phyloP scores from a whole-genome alignment of 2,797 vertebrate genomes.

The Chaenodraco wilsoni region DNA sequence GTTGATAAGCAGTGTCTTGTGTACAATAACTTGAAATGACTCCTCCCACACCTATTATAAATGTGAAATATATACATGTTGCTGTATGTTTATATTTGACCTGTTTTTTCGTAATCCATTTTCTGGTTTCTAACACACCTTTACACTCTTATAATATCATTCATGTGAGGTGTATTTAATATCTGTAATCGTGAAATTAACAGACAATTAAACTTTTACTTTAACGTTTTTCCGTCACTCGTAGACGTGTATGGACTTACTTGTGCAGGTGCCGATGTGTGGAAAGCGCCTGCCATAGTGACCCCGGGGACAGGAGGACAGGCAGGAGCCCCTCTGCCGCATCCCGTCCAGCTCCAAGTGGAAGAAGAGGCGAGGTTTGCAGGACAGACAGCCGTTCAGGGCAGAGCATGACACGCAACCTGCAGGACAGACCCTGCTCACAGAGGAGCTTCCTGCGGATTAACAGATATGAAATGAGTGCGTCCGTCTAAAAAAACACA shows the following conservation, averaged over 20 bases:
- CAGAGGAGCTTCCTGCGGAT: conserved; percentile 51
- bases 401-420: conserved; percentile 90
- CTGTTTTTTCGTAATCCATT: too few relatives aligned
- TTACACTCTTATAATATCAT: too few relatives aligned
- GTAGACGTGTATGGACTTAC: conserved; percentile 77
- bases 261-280: conserved; percentile 90
- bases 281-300: conserved; percentile 89
- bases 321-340: conserved; percentile 89
- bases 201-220: not conserved
- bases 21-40: too few relatives aligned
- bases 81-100: too few relatives aligned
- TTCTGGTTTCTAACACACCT: too few relatives aligned
- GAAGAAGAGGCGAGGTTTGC: conserved; percentile 92
- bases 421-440: conserved; percentile 79
- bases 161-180: too few relatives aligned
- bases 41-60: too few relatives aligned
- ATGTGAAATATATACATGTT: too few relatives aligned
- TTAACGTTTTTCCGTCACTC: not conserved
- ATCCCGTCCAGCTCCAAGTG: conserved; percentile 91
- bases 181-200: too few relatives aligned
- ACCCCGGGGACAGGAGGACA: conserved; percentile 89
- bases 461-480: not conserved
- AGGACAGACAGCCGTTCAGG: conserved; percentile 91
- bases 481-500: not conserved
- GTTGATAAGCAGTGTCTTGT: too few relatives aligned